Percentiles rank a stretch among this genome's conserved stretches.
Evolutionary conservation across 2,888 invertebrate genomes (phyloP).

Genomic region (Harpalus rufipes): DNA sequence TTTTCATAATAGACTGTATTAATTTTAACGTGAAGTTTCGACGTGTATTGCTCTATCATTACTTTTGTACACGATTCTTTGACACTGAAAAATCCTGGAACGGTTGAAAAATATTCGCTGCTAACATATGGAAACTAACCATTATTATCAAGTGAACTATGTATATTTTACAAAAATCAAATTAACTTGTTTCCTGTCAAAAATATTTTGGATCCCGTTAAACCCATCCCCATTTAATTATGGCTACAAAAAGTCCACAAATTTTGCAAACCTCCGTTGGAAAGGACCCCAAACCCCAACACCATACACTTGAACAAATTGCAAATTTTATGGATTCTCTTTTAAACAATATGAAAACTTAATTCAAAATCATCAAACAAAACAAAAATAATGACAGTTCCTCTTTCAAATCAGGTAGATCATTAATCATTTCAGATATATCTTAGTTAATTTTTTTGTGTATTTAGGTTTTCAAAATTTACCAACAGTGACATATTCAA

Average conservation of each 20-base stretch:
- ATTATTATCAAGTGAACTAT: not conserved
- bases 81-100: too few species aligned
- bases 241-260: conserved; percentile 35
- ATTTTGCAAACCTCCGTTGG: not conserved
- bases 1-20: too few species aligned
- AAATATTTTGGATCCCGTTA: not conserved
- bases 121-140: too few species aligned
- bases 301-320: conserved; percentile 40
- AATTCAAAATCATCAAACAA: conserved; percentile 23
- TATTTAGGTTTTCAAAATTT: conserved; percentile 21
- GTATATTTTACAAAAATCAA: not conserved
- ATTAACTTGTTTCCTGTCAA: not conserved
- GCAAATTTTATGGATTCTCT: conserved; percentile 60
- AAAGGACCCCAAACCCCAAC: not conserved
- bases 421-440: not conserved
- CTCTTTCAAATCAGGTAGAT: conserved; percentile 2
- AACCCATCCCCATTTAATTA: conserved; percentile 3
- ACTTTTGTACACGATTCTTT: too few species aligned
- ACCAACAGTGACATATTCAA: not conserved
- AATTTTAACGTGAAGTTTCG: too few species aligned
- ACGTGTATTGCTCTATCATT: too few species aligned
- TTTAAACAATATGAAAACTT: conserved; percentile 54
- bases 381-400: conserved; percentile 38
- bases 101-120: too few species aligned
- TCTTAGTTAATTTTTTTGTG: not conserved